Evolutionary conservation across 2,888 invertebrate species (phyloP), one percentile per base, ranked within the genome.

Genomic region (Brachypalpus laphriformis): DNA sequence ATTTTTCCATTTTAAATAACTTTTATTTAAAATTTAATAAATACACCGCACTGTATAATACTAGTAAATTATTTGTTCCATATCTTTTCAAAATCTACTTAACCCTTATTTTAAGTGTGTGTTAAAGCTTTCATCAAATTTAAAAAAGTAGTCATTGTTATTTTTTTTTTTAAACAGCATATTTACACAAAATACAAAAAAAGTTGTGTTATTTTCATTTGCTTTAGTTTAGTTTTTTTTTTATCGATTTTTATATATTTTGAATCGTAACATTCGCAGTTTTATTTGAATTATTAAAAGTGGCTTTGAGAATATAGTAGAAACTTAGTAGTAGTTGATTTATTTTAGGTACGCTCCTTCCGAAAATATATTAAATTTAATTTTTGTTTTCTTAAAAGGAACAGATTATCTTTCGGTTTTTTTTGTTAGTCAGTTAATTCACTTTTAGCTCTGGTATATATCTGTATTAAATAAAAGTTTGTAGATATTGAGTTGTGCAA

Each of bases 61-160:
- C 56, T 74, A 59, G 40, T 75, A 61, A 85, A 81, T 76, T 81
- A 54, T 61, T 40, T 70, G 11, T 51, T 49, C 63, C 71, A 57
- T 71, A 57, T 76, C 22, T 71, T 20, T 56, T 72, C 54, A 75
- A 76, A 75, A 80, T 80, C 16, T 54, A 85, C 75, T 65, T 70
- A 81, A 81, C 65, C 59, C 75, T 76, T 85, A 76, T 40, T 51
- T 76, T 85, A 85, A 57, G 34, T 75, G 75, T 81, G 59, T 75
- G 65, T 85, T 85, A 85, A 85, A 85, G 85, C 85, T 81, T 85
- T 85, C 71, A 61, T 81, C 28, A 76, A 85, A 85, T 85, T 22
- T 71, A 63, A 20, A 59, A 72, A 70, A 25, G 22, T 22, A 28
- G 40, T 2, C 42, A 16, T 45, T 34, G 40, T 37, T 42, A 0